Conservation (phyloP, 1,140 invertebrate genomes). For the Liolophura sinensis region DNA sequence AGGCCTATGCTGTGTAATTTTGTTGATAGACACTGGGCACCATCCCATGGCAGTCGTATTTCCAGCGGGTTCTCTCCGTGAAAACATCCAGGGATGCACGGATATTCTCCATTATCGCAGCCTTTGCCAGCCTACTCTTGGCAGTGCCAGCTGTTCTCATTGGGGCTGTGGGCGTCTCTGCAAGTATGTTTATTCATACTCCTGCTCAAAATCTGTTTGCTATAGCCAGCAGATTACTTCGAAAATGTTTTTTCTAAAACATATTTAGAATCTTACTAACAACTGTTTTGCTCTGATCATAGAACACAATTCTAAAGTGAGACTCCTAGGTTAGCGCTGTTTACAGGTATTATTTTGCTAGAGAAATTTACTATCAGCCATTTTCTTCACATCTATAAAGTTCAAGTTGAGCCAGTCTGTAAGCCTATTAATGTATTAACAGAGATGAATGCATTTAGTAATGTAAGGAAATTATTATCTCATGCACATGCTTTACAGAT, state of each 20-base stretch:
- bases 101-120: slow-evolving; percentile 70
- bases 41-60: slow-evolving; percentile 97
- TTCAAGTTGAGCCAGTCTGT: neutral
- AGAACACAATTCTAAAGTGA: too few species aligned
- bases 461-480: too few species aligned
- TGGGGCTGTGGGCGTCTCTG: slow-evolving; percentile 90
- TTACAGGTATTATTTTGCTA: too few species aligned
- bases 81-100: slow-evolving; percentile 89
- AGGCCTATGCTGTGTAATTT: neutral
- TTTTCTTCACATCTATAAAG: neutral
- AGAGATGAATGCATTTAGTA: neutral
- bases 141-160: slow-evolving; percentile 93
- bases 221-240: neutral
- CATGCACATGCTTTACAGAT: too few species aligned
- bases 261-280: neutral
- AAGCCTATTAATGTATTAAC: neutral
- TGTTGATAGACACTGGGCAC: slow-evolving; percentile 82
- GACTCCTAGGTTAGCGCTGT: too few species aligned
- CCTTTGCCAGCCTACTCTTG: slow-evolving; percentile 86
- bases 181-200: slow-evolving; percentile 65
- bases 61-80: slow-evolving; percentile 93
- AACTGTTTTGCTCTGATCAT: neutral
- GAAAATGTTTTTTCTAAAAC: neutral
- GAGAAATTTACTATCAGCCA: neutral
- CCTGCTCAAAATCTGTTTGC: neutral